These are phyloP conservation scores for Geodia barretti DNA, from an alignment of 37 sponge, comb jelly and placozoan species.

Conservation along the genomic window DNA sequence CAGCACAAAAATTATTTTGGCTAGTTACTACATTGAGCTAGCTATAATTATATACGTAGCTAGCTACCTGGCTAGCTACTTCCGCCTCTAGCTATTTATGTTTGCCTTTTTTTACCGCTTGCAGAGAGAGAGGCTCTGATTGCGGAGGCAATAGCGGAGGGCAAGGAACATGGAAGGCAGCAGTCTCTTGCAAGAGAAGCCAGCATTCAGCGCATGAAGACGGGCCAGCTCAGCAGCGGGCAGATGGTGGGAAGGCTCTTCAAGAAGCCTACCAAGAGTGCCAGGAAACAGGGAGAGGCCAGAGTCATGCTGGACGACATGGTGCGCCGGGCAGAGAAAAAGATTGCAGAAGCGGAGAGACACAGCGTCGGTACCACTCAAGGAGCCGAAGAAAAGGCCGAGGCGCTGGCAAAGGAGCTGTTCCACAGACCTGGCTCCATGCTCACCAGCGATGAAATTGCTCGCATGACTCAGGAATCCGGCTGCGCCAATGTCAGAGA, in stretches of 20 bases:
- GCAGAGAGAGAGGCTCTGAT: slow-evolving; percentile 16
- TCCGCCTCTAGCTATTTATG: too few species aligned
- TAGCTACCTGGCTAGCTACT: neutral
- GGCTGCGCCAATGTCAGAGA: neutral
- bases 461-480: slow-evolving; percentile 26
- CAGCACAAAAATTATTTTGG: too few species aligned
- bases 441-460: slow-evolving; percentile 36
- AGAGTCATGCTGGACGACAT: slow-evolving; percentile 42
- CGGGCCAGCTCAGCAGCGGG: neutral
- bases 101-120: neutral
- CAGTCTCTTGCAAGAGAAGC: neutral
- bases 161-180: neutral
- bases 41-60: too few species aligned
- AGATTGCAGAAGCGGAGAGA: slow-evolving; percentile 19
- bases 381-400: slow-evolving; percentile 30
- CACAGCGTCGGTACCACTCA: neutral
- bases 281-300: slow-evolving; percentile 33
- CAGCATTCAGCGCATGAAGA: neutral
- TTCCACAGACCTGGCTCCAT: slow-evolving; percentile 52
- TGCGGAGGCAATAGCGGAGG: slow-evolving; percentile 16
- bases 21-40: too few species aligned
- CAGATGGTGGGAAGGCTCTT: slow-evolving; percentile 11
- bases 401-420: slow-evolving; percentile 41
- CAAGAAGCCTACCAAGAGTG: slow-evolving; percentile 39
- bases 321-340: slow-evolving; percentile 46